A percentile compares a stretch with the other conserved stretches of the same genome.
Conservation (phyloP, 2,797 vertebrate genomes). For the Scarus forsteni region DNA sequence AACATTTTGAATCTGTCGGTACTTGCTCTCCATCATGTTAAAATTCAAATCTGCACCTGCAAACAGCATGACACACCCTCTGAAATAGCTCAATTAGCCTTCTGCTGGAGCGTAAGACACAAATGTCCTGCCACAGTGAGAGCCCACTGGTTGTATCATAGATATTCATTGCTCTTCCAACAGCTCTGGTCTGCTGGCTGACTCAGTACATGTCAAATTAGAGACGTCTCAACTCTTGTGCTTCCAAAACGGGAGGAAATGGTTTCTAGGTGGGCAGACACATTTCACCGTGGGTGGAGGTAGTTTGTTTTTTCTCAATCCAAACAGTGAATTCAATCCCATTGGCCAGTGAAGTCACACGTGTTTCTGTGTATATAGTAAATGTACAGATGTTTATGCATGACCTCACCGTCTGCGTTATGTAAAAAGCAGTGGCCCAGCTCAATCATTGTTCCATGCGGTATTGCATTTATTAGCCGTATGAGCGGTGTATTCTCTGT, state of each 20-base stretch:
- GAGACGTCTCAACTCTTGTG: slow-evolving; percentile 35
- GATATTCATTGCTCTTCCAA: slow-evolving; percentile 55
- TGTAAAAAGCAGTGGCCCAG: slow-evolving; percentile 11
- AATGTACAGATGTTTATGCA: slow-evolving; percentile 21
- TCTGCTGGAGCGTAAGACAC: slow-evolving; percentile 17
- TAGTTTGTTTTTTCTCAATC: slow-evolving; percentile 28
- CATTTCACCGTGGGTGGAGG: slow-evolving; percentile 37
- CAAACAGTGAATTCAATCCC: slow-evolving; percentile 48
- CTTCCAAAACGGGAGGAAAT: slow-evolving; percentile 48
- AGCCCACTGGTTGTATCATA: slow-evolving; percentile 43
- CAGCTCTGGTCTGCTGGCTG: slow-evolving; percentile 47
- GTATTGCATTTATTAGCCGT: slow-evolving; percentile 48
- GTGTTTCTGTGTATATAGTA: slow-evolving; percentile 11
- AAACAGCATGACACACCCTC: slow-evolving; percentile 29
- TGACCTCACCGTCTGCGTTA: slow-evolving; percentile 44
- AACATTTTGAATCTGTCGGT: slow-evolving; percentile 9
- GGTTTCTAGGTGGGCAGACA: slow-evolving; percentile 28
- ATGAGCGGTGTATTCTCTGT: slow-evolving; percentile 44
- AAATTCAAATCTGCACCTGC: slow-evolving; percentile 44
- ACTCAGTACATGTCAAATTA: slow-evolving; percentile 67
- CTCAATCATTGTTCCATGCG: slow-evolving; percentile 30
- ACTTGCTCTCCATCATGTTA: slow-evolving; percentile 26
- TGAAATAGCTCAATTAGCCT: slow-evolving; percentile 30
- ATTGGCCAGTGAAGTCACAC: slow-evolving; percentile 43
- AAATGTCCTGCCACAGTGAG: slow-evolving; percentile 9